Base-by-base conservation (phyloP, 2,797 vertebrate genomes). In the Paratrypauchen microcephalus region DNA sequence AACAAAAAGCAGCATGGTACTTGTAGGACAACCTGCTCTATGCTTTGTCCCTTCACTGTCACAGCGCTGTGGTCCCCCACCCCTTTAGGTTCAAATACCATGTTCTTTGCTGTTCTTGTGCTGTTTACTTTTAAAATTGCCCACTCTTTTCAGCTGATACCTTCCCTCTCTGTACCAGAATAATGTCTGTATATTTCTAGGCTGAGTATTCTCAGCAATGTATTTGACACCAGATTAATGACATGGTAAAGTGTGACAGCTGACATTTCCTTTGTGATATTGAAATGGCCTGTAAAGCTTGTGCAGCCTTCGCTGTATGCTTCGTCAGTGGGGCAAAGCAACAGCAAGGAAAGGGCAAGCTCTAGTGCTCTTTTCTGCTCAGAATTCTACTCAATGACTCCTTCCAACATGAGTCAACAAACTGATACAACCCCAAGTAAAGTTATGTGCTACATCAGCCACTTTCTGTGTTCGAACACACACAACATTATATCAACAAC, bases 341-440 rank as follows among this genome's bases (percentile, higher is more conserved):
- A 18, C 15, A 24, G 32, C 1, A 19, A 67, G 23, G 21, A 67
- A 54, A 65, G 50, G 30, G n/a, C 30, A 16, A 16, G 48, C 13
- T 65, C 24, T 47, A 48, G 41, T n/a, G 45, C 7, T 50, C 47
- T 65, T 28, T 65, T 65, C 63, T 52, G 28, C 50, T 18, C 6
- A 39, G 52, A 32, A 57, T 67, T n/a, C n/a, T n/a, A n/a, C n/a
- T n/a, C 65, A 67, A 67, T 67, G 65, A 15, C 24, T 57, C n/a
- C 5, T 56, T 67, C 65, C 16, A 28, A 67, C 19, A n/a, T 3
- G 48, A 66, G 56, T 52, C 52, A 32, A 41, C 30, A 55, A 56
- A 39, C 65, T 36, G 52, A 67, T 18, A 67, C 52, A 0, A 21
- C 47, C 47, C 11, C 24, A 39, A 54, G 48, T 8, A 66, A 36